Conservation (phyloP, 2,113 vertebrate species). For the Dendrocopos noguchii region DNA sequence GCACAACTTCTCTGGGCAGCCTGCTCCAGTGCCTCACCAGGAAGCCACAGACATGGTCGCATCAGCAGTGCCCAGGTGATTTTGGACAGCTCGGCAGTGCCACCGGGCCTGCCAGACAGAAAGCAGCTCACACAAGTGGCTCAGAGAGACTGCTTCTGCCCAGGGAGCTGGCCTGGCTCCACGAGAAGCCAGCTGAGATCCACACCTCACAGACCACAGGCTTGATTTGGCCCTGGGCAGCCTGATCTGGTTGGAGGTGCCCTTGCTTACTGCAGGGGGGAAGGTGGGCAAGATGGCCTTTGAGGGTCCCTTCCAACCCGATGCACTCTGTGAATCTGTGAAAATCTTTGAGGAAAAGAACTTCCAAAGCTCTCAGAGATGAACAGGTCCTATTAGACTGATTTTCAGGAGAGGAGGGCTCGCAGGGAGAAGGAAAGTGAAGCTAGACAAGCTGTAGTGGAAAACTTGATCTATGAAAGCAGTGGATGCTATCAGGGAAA, state of each 20-base stretch:
- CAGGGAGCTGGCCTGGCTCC: accelerated
- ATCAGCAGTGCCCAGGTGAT: accelerated
- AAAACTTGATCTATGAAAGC: constrained; percentile 5
- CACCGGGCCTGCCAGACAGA: accelerated
- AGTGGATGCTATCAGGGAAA: background rate
- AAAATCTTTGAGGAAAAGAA: background rate
- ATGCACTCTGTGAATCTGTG: too few species aligned
- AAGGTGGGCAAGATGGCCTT: too few species aligned
- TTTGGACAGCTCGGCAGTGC: background rate
- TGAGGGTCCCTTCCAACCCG: too few species aligned
- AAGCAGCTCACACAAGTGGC: background rate
- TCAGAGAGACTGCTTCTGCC: background rate
- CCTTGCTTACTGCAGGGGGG: too few species aligned
- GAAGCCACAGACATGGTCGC: background rate
- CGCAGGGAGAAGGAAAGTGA: background rate
- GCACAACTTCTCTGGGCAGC: too few species aligned
- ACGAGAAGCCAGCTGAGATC: background rate
- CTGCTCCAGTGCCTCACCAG: too few species aligned
- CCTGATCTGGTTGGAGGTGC: too few species aligned
- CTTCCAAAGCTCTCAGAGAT: background rate
- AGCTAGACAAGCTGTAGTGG: background rate
- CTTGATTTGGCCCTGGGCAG: too few species aligned
- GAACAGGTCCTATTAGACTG: background rate
- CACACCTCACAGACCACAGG: accelerated
- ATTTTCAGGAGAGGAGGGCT: background rate